These are phyloP conservation scores for Darevskia nairensis DNA, from an alignment of 2,797 vertebrate genomes.

Conservation along the genomic window DNA sequence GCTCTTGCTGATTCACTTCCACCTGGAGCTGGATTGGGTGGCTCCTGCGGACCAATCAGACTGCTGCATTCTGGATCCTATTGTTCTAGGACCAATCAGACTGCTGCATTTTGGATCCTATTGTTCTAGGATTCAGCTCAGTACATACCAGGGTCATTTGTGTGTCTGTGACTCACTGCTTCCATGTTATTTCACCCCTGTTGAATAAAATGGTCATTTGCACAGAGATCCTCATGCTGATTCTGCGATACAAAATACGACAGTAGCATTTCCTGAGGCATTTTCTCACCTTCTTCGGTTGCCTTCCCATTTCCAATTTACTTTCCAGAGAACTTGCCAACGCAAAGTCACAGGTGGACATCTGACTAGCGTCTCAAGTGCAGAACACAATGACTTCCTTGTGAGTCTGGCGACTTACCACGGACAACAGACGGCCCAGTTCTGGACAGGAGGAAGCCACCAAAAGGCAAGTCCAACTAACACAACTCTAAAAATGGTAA, in stretches of 20 bases:
- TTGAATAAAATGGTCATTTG: not conserved
- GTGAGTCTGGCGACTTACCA: not conserved
- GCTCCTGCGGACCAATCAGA: no score
- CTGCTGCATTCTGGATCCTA: no score
- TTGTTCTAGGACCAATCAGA: no score
- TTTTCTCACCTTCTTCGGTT: not conserved
- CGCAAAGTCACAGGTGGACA: not conserved
- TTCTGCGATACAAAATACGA: not conserved
- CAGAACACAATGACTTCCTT: conserved; percentile 21
- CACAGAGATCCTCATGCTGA: not conserved
- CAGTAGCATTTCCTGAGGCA: not conserved
- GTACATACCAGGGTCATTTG: no score
- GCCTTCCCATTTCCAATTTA: not conserved
- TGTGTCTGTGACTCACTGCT: not conserved
- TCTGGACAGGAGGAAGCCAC: conserved; percentile 5
- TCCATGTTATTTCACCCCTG: not conserved
- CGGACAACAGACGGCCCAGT: not conserved
- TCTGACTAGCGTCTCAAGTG: not conserved
- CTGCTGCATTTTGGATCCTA: no score
- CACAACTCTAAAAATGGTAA: not conserved
- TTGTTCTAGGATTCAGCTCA: no score
- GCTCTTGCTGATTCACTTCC: no score
- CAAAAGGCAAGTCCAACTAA: not conserved
- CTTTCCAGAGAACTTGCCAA: conserved; percentile 3
- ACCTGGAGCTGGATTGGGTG: no score